Evolutionary conservation across 2,797 vertebrate genomes (phyloP), one percentile per base, ranked within the genome.

Genomic region (Dromococcyx pavoninus): DNA sequence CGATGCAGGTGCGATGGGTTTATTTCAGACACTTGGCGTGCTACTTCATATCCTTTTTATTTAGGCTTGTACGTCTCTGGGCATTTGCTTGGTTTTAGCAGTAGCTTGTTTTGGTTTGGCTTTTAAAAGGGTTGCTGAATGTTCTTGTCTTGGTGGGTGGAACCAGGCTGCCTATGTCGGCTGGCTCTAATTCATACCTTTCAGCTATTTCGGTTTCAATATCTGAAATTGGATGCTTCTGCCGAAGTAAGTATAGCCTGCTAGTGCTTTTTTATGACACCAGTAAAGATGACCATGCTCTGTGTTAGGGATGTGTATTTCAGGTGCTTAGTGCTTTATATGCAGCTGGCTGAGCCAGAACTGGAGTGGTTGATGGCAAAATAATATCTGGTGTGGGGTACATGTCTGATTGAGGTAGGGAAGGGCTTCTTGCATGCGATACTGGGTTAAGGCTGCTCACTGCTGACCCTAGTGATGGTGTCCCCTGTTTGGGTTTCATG

Each of bases 101-200:
- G 73, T 53, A 30, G 73, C 76, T 92, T 89, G 87, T 83, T 95
- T 93, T 83, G 78, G 78, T 89, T 94, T 88, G 87, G 70, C 92
- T 92, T 92, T 94, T 89, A 92, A 93, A 92, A 94, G 79, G 12
- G 0, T 62, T 87, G 77, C 74, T 76, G 89, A 6, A 1, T 48
- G 33, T 91, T 96, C 71, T 5, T 91, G 65, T 89, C 72, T 56
- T 76, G 82, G 78, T 5, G 61, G 94, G 73, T 86, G 79, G 93
- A 88, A 74, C 82, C 4, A 4, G 50, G 79, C 95, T 95, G 94
- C 93, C 95, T 94, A 91, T 62, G 25, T 86, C 2, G 77, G 27
- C 94, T 96, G 95, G 65, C 95, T 96, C 82, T 69, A 86, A 88
- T 89, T 96, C 87, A 17, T 93, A 72, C 92, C 89, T 95, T 92